Percentiles rank a stretch among this genome's conserved stretches.
phyloP scores from a whole-genome alignment of 2,888 invertebrate genomes.

The Tiliacea aurago region DNA sequence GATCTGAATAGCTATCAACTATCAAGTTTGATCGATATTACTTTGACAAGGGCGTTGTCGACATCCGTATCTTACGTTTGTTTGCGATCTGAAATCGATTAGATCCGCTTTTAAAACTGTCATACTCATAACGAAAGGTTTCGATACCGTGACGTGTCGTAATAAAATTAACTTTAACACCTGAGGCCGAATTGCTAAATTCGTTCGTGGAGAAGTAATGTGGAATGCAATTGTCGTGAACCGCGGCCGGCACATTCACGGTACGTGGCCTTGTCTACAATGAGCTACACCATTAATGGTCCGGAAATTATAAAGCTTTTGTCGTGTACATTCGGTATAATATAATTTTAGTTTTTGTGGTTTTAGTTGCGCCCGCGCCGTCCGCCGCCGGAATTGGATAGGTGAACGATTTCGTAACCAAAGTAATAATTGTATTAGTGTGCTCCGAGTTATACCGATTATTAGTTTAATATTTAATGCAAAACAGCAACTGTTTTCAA shows the following conservation, averaged over 20 bases:
- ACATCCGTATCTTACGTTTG: slow-evolving; percentile 83
- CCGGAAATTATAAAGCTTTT: slow-evolving; percentile 86
- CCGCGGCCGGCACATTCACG: slow-evolving; percentile 78
- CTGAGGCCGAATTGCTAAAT: slow-evolving; percentile 79
- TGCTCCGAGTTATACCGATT: slow-evolving; percentile 45
- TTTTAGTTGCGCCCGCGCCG: slow-evolving; percentile 51
- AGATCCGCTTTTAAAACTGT: slow-evolving; percentile 86
- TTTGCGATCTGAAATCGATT: slow-evolving; percentile 84
- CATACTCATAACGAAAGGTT: slow-evolving; percentile 73
- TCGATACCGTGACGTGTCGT: slow-evolving; percentile 70
- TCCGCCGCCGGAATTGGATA: slow-evolving; percentile 73
- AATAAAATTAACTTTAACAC: slow-evolving; percentile 79
- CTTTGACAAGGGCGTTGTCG: slow-evolving; percentile 85
- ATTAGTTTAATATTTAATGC: slow-evolving; percentile 44
- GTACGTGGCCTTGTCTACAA: slow-evolving; percentile 82
- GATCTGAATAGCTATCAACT: slow-evolving; percentile 65
- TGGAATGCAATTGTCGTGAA: slow-evolving; percentile 87
- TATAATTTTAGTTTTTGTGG: slow-evolving; percentile 71
- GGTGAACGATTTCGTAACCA: slow-evolving; percentile 73
- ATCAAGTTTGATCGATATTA: slow-evolving; percentile 70
- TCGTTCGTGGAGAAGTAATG: slow-evolving; percentile 77
- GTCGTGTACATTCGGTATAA: slow-evolving; percentile 75
- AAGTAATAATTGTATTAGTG: slow-evolving; percentile 65
- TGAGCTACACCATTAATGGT: slow-evolving; percentile 83
- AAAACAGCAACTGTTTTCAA: slow-evolving; percentile 9